Evolutionary conservation across 1,140 invertebrate genomes (phyloP).

Genomic region (Calosoma granatense): DNA sequence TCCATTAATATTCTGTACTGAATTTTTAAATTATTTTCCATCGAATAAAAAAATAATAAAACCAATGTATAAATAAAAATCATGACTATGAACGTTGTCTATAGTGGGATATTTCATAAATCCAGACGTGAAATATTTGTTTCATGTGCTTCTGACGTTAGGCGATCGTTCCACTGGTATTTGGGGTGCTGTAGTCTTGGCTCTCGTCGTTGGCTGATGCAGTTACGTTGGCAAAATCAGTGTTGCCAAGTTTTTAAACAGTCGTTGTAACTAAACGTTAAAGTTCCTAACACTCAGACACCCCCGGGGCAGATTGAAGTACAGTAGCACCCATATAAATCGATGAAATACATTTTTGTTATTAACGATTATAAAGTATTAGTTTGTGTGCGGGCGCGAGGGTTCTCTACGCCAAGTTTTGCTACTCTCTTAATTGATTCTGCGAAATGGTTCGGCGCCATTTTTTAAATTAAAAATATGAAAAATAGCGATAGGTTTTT

Average conservation of each 20-base stretch:
- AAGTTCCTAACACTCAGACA: not conserved
- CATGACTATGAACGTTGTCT: too few relatives aligned
- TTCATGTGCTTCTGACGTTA: too few relatives aligned
- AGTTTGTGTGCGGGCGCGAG: not conserved
- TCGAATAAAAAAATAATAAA: too few relatives aligned
- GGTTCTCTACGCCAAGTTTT: not conserved
- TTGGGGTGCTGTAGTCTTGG: too few relatives aligned
- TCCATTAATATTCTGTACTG: too few relatives aligned
- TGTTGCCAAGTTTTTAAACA: not conserved
- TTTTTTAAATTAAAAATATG: conserved; percentile 9
- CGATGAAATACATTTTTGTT: conserved; percentile 5
- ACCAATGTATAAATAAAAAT: too few relatives aligned
- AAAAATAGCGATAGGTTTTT: conserved; percentile 4
- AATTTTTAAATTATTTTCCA: too few relatives aligned
- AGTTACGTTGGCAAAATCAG: too few relatives aligned
- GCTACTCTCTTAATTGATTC: not conserved
- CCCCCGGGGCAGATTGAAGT: not conserved
- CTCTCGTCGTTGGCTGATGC: too few relatives aligned
- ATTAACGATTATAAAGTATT: conserved; percentile 8
- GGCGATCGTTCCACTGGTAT: too few relatives aligned
- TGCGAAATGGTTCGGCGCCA: not conserved
- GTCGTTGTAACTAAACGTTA: not conserved
- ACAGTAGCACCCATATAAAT: not conserved
- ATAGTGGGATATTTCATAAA: too few relatives aligned
- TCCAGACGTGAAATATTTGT: too few relatives aligned